Conservation (phyloP, 2,888 invertebrate species). For the Zonitis immaculata region DNA sequence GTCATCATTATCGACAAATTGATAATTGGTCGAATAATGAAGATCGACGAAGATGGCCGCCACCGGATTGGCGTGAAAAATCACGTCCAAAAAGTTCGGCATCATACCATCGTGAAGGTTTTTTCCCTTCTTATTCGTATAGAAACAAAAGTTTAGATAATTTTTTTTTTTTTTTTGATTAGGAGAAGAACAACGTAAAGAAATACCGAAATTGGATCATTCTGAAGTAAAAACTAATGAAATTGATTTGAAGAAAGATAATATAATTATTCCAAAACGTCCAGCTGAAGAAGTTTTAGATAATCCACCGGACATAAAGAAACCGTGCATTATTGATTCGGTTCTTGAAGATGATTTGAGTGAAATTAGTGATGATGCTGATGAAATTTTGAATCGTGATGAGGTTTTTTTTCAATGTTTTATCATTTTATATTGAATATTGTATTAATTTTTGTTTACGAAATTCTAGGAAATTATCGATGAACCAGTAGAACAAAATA, state of each 20-base stretch:
- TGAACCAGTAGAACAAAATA: conserved; percentile 29
- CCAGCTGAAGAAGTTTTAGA: conserved; percentile 44
- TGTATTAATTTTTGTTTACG: conserved; percentile 3
- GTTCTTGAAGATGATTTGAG: conserved; percentile 68
- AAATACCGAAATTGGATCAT: conserved; percentile 17
- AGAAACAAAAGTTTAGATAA: too few species aligned
- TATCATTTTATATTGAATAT: conserved; percentile 5
- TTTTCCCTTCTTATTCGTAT: too few species aligned
- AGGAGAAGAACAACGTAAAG: conserved; percentile 30
- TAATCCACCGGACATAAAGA: conserved; percentile 50
- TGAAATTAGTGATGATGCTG: conserved; percentile 85
- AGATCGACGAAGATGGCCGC: conserved; percentile 50
- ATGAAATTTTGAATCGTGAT: conserved; percentile 78
- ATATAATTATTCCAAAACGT: too few species aligned
- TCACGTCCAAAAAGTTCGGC: conserved; percentile 49
- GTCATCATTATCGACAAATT: conserved; percentile 40
- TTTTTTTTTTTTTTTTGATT: too few species aligned
- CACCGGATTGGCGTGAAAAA: conserved; percentile 42
- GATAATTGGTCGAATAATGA: conserved; percentile 49
- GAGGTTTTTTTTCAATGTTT: conserved; percentile 50
- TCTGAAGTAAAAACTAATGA: conserved; percentile 18
- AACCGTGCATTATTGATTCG: conserved; percentile 47
- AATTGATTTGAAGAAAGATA: conserved; percentile 42
- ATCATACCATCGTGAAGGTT: conserved; percentile 38
- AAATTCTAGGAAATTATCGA: conserved; percentile 35